Conservation (phyloP, 2,797 vertebrate species). For the Gallirallus australis region DNA sequence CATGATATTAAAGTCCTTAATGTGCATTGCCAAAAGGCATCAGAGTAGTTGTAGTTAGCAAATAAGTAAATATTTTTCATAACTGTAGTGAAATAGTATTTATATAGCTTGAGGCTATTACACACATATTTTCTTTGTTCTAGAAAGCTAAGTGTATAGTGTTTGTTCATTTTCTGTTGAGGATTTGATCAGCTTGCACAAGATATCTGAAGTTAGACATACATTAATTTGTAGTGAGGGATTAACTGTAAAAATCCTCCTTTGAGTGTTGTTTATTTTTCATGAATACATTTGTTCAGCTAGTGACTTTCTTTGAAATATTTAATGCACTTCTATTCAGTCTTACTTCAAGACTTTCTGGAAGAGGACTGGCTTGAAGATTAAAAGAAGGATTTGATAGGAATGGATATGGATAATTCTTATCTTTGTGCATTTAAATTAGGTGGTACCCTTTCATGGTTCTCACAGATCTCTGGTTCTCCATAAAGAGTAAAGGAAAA, state of each 20-base stretch:
- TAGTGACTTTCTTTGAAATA: conserved; percentile 66
- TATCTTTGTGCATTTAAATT: conserved; percentile 7
- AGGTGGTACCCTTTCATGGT: neutral
- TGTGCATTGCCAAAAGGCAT: conserved; percentile 43
- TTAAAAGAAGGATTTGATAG: neutral
- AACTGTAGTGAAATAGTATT: conserved; percentile 63
- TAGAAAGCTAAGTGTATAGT: conserved; percentile 50
- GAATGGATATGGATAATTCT: neutral
- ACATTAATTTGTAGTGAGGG: conserved; percentile 62
- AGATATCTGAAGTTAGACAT: conserved; percentile 64
- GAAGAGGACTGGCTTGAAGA: neutral
- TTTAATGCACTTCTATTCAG: conserved; percentile 31
- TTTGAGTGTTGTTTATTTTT: conserved; percentile 68
- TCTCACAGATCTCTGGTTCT: neutral
- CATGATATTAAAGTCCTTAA: conserved; percentile 36
- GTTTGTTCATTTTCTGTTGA: conserved; percentile 71
- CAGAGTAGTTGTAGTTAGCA: conserved; percentile 67
- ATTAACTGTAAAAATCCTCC: conserved; percentile 58
- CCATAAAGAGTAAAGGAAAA: conserved; percentile 22
- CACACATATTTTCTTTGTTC: conserved; percentile 56
- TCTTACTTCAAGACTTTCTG: conserved; percentile 39
- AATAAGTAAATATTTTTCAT: conserved; percentile 72
- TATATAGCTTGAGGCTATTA: conserved; percentile 67
- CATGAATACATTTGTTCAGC: conserved; percentile 50
- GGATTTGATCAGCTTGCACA: conserved; percentile 59